A percentile compares a stretch with the other conserved stretches of the same genome.
Evolutionary conservation across 2,797 vertebrate genomes (phyloP).

Genomic region (Eulemur coronatus): DNA sequence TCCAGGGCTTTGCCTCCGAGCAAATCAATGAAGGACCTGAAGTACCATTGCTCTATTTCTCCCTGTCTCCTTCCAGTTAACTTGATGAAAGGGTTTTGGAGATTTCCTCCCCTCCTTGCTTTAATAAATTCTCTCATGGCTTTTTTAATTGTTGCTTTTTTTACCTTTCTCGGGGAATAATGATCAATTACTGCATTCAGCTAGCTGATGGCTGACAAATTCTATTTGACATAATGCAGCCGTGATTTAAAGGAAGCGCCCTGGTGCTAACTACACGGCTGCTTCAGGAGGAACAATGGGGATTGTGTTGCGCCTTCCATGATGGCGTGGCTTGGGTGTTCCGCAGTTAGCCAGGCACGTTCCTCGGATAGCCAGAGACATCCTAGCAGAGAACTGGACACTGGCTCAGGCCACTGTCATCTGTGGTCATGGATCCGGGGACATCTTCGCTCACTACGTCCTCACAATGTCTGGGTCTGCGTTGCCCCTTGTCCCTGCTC

Average conservation of each 20-base stretch:
- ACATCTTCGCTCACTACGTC: neutral
- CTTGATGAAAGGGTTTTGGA: constrained; percentile 52
- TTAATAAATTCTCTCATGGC: constrained; percentile 60
- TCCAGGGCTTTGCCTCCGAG: constrained; percentile 51
- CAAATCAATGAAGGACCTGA: constrained; percentile 52
- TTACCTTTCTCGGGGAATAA: constrained; percentile 42
- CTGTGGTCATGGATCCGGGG: neutral
- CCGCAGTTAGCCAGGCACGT: neutral
- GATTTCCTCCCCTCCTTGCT: constrained; percentile 17
- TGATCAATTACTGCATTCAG: constrained; percentile 64
- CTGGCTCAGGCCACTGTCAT: neutral
- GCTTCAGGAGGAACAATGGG: neutral
- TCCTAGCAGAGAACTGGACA: neutral
- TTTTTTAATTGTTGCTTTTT: constrained; percentile 71
- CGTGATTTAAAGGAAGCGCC: neutral
- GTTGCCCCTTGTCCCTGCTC: neutral
- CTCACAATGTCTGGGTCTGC: neutral
- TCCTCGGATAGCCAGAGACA: neutral
- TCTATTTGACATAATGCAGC: constrained; percentile 51
- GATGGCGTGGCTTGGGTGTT: neutral
- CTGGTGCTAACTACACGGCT: neutral
- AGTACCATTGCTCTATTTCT: constrained; percentile 47
- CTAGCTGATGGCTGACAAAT: constrained; percentile 60
- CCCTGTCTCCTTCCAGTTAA: constrained; percentile 29
- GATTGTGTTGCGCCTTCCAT: fast-evolving